These are phyloP conservation scores for Nylanderia fulva DNA, from an alignment of 1,140 invertebrate genomes.

Conservation along the genomic window DNA sequence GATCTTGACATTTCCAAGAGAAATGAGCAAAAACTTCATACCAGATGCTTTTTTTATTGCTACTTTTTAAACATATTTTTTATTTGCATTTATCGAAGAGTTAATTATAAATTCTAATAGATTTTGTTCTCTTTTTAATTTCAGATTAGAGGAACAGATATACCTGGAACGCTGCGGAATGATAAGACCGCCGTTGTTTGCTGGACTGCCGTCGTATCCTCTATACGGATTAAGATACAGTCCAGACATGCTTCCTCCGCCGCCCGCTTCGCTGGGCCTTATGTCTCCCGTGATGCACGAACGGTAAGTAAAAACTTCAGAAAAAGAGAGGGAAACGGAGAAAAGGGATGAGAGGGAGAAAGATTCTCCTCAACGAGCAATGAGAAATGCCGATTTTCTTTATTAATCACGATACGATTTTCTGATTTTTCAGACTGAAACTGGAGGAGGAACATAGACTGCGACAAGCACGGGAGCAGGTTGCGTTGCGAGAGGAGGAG, in stretches of 20 bases:
- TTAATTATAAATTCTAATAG: not conserved
- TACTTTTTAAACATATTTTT: not conserved
- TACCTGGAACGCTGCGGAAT: slow-evolving; percentile 92
- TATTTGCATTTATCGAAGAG: not conserved
- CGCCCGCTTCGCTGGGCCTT: slow-evolving; percentile 84
- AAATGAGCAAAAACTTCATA: not conserved
- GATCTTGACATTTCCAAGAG: not conserved
- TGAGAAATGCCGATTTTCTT: slow-evolving; percentile 12
- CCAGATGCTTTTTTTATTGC: not conserved
- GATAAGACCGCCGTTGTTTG: slow-evolving; percentile 88
- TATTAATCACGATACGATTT: slow-evolving; percentile 37
- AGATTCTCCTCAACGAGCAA: not conserved
- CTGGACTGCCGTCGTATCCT: slow-evolving; percentile 86
- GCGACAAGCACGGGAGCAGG: slow-evolving; percentile 86
- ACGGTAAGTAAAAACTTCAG: slow-evolving; percentile 81
- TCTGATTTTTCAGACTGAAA: slow-evolving; percentile 85
- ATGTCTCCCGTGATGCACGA: slow-evolving; percentile 88
- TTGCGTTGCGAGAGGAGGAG: slow-evolving; percentile 84
- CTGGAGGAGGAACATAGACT: slow-evolving; percentile 89
- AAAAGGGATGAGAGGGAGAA: not conserved
- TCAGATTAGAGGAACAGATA: slow-evolving; percentile 91
- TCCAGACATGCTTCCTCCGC: slow-evolving; percentile 85
- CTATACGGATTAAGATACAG: slow-evolving; percentile 86
- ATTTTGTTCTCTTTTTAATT: slow-evolving; percentile 18
- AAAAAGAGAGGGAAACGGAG: not conserved